phyloP scores from a whole-genome alignment of 92 coral and sea anemone species.

The Siderastrea siderea region DNA sequence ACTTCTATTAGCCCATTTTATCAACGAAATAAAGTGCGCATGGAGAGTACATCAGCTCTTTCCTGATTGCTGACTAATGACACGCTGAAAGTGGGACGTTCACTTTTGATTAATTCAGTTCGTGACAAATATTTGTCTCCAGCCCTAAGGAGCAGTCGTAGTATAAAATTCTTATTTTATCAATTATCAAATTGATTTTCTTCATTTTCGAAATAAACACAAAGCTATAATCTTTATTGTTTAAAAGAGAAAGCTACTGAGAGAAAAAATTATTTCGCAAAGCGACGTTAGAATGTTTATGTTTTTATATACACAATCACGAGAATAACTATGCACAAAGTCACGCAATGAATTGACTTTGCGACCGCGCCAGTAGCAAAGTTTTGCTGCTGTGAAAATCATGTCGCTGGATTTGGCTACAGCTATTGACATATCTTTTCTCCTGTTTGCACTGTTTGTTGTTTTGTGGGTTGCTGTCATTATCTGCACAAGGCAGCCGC shows the following conservation, averaged over 20 bases:
- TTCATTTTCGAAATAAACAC: too few relatives aligned
- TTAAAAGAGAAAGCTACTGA: too few relatives aligned
- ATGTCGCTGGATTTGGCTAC: constrained; percentile 72
- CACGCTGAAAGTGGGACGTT: too few relatives aligned
- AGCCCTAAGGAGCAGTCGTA: too few relatives aligned
- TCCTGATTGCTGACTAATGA: neutral
- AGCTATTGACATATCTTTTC: constrained; percentile 72
- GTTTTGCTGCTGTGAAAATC: neutral
- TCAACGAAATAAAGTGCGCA: neutral
- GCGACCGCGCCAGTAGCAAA: neutral
- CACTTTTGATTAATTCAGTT: neutral
- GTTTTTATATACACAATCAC: too few relatives aligned
- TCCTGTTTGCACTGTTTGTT: constrained; percentile 68
- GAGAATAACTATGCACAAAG: neutral
- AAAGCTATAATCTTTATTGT: too few relatives aligned
- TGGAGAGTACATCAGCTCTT: too few relatives aligned
- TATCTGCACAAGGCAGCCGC: constrained; percentile 48
- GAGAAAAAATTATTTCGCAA: too few relatives aligned
- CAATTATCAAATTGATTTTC: too few relatives aligned
- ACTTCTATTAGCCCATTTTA: neutral
- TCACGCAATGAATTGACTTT: neutral
- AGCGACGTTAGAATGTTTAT: too few relatives aligned
- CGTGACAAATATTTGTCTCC: neutral
- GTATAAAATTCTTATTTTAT: too few relatives aligned
- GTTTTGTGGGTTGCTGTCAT: constrained; percentile 66